Evolutionary conservation across 2,113 vertebrate species (phyloP), one percentile per base, ranked within the genome.

Genomic region (Psilopogon haemacephalus): DNA sequence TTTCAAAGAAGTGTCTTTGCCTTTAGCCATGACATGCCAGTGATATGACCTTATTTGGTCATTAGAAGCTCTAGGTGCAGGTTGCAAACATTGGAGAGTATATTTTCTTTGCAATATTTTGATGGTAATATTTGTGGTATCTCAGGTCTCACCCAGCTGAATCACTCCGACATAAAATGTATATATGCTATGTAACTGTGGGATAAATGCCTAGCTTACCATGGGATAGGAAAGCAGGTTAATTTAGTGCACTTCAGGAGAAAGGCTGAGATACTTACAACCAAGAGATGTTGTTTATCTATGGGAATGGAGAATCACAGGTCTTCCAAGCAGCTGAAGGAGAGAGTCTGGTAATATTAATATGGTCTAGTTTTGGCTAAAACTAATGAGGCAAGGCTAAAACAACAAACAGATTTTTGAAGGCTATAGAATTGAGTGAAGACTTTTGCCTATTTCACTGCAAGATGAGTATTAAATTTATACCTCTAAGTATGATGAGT

Each of bases 11-110:
- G 86, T 9, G 17, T 52, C 93, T 94, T 82, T 80, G 97, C 97
- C 93, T 95, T 96, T 81, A 96, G 97, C 92, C 65, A 76, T 67
- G 9, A 4, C 69, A 95, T 2, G 23, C 86, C 46, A 96, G 84
- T 93, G 96, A 97, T 90, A 72, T 93, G 94, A 97, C 96, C 96
- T 98, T 95, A 89, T 94, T 94, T 96, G 94, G 95, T 98, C 96
- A 97, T 97, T 97, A 98, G 94, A 90, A 95, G 91, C 87, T 95
- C 80, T 81, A 91, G 94, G 92, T 95, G 93, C 78, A 95, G 30
- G 33, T 28, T 98, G 95, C 91, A 97, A 97, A 97, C 97, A 95
- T 97, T 96, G 97, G 58, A 75, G 65, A 91, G 72, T 26, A 33
- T 33, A 89, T 65, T 78, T 94, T 48, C 46, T 16, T 88, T 96